phyloP scores from a whole-genome alignment of 2,797 vertebrate genomes.

The Microctenopoma stevenorrisi region DNA sequence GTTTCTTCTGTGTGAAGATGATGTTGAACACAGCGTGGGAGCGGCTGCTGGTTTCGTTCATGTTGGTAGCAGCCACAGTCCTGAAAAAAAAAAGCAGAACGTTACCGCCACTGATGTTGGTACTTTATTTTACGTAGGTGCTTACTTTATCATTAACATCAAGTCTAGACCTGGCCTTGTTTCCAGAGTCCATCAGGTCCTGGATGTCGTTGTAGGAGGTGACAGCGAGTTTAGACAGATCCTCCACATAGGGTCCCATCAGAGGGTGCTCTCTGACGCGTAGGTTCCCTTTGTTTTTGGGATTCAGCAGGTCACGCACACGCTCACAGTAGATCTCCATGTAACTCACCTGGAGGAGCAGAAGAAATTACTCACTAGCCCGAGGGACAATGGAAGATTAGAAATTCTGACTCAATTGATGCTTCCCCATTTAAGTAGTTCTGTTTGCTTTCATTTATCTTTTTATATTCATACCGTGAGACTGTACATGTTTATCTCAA shows the following conservation, averaged over 20 bases:
- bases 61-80: conserved; percentile 98
- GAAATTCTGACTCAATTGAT: background rate
- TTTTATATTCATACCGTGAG: too few species aligned
- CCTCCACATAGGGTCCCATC: conserved; percentile 96
- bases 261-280: conserved; percentile 96
- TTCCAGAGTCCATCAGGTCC: conserved; percentile 99
- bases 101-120: too few species aligned
- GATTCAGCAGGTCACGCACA: conserved; percentile 95
- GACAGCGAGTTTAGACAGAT: conserved; percentile 97
- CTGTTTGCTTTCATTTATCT: too few species aligned
- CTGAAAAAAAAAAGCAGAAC: conserved; percentile 68
- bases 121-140: background rate
- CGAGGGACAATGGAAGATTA: background rate
- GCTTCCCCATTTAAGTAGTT: too few species aligned
- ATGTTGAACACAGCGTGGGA: conserved; percentile 99
- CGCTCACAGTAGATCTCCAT: conserved; percentile 99
- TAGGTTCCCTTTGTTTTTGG: conserved; percentile 98
- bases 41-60: conserved; percentile 99
- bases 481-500: background rate
- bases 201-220: conserved; percentile 98
- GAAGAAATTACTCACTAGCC: background rate
- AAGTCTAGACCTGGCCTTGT: conserved; percentile 92
- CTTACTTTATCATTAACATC: background rate
- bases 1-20: conserved; percentile 97
- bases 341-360: conserved; percentile 91